Evolutionary conservation across 2,888 invertebrate species (phyloP), one percentile per base, ranked within the genome.

Genomic region (Chloroclystis v-ata): DNA sequence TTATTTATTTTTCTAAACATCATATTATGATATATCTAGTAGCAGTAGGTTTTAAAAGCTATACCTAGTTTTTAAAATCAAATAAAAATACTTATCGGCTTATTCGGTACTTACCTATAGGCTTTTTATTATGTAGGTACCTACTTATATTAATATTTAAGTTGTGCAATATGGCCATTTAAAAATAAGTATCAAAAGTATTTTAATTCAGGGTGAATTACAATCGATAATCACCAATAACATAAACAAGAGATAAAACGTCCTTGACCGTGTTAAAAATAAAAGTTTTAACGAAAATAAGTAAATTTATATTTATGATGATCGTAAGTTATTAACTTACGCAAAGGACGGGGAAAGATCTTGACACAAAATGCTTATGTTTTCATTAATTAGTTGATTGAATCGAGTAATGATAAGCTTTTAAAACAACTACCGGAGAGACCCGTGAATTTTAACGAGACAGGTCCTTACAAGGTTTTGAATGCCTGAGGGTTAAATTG

Each of bases 211-310:
- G 37, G 42, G 32, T 43, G 24, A 43, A 38, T 42, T 26, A 43
- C 43, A 29, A 49, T 43, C 37, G 37, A 43, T 39, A 25, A 33
- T 29, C 20, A 10, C 16, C 43, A 37, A 40, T 28, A 28, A 47
- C 14, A 28, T 37, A 28, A 42, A 20, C 24, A 25, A 30, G 29
- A 24, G 33, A 26, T 9, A 48, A 20, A 35, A 16, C 14, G 37
- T 42, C 49, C 55, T 52, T 52, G 49, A 45, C 49, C 47, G 44
- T 35, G 11, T 52, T 52, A 29, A 43, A 43, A 45, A 28, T 52
- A 29, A 44, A 43, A 47, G 25, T 32, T 42, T 33, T 42, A 47
- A 2, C 16, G 16, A 41, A 43, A 43, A 43, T 39, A 37, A 25
- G 12, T 32, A 35, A 42, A 37, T 14, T 4, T 46, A 39, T 42